Percentiles rank a stretch among this genome's conserved stretches.
Conservation (phyloP, 2,888 invertebrate species). For the Rhimphoctona megacephalus region DNA sequence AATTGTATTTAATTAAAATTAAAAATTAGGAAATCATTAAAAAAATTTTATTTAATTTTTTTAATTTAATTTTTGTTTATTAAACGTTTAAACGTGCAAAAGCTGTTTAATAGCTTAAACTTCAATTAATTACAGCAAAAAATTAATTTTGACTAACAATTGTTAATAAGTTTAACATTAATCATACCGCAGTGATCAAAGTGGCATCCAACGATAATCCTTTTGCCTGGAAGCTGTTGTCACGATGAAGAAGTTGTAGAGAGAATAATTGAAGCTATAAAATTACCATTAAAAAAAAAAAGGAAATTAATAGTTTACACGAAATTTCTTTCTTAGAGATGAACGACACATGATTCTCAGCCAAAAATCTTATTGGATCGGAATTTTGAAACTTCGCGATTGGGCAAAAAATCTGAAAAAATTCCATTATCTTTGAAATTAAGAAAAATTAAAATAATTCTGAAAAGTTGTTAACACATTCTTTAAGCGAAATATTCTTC, state of each 20-base stretch:
- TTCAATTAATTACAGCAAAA: no score
- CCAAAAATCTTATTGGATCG: neutral
- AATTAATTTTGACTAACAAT: neutral
- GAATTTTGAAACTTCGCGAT: neutral
- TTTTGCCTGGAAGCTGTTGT: constrained; percentile 75
- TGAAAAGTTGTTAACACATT: no score
- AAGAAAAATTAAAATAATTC: no score
- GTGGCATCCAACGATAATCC: constrained; percentile 75
- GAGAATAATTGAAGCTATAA: constrained; percentile 78
- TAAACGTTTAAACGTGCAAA: no score
- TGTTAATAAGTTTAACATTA: neutral
- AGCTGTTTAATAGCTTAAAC: no score
- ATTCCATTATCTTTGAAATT: no score
- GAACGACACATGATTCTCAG: no score
- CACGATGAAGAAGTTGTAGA: constrained; percentile 77
- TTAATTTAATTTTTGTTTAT: no score
- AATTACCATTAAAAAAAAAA: neutral
- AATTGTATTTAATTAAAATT: no score
- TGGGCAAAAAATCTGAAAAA: neutral
- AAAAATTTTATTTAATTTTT: no score
- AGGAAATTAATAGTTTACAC: neutral
- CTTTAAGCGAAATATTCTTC: no score
- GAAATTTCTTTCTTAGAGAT: neutral
- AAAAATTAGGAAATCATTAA: no score
- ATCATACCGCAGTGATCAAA: constrained; percentile 75